Evolutionary conservation across 2,113 vertebrate species (phyloP), one percentile per base, ranked within the genome.

Genomic region (Lutjanus erythropterus): DNA sequence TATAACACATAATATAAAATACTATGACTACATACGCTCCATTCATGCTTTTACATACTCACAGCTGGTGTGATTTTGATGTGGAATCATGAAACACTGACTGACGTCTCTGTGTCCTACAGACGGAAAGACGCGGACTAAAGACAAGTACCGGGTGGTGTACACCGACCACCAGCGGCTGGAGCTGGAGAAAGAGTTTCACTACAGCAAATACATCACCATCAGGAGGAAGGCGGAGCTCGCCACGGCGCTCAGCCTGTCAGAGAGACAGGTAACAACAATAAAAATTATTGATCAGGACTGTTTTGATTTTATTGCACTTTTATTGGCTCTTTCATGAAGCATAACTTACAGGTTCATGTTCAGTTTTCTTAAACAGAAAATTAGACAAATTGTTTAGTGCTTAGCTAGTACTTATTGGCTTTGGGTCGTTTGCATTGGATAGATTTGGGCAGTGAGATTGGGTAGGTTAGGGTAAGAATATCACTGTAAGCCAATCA

Each of bases 121-220:
- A 89, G 88, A 95, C 91, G 98, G 97, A 23, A 99, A 99, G 91
- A 99, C 97, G 1, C 94, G 97, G 75, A 99, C 97, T 0, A 98
- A 98, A 91, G 97, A 99, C 91, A 98, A 99, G 83, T 99, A 99
- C 88, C 94, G 97, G 0, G 97, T 99, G 87, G 98, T 99, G 25
- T 99, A 99, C 91, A 98, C 97, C 0, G 98, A 99, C 84, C 97
- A 98, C 89, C 98, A 99, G 91, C 96, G 97, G 1, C 83, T 91
- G 66, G 90, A 91, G 83, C 83, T 91, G 65, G 90, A 91, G 84
- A 91, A 91, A 39, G 97, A 99, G 85, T 98, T 99, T 31, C 97
- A 99, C 90, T 98, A 97, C 88, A 99, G 97, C 86, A 96, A 96
- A 41, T 99, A 98, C 78, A 99, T 99, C 94, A 99, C 98, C 89